These are phyloP conservation scores for Caenorhabditis sulstoni DNA, from an alignment of 2,888 invertebrate genomes.

Conservation along the genomic window DNA sequence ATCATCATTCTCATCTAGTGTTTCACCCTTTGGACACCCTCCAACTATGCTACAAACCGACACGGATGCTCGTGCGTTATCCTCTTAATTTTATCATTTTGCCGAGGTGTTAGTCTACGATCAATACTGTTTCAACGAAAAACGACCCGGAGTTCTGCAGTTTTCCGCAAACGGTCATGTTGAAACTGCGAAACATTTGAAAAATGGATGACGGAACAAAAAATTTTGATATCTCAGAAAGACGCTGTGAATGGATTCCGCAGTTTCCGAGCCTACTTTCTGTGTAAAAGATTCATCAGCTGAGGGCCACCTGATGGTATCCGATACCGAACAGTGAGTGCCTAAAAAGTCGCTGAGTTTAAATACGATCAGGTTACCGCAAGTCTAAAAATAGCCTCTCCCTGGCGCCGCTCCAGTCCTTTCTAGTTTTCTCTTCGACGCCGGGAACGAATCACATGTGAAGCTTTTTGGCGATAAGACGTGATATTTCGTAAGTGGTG, in stretches of 20 bases:
- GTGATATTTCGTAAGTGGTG: constrained; percentile 54
- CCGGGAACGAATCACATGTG: constrained; percentile 36
- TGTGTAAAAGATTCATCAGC: too few relatives aligned
- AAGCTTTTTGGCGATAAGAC: constrained; percentile 29
- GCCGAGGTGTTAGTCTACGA: constrained; percentile 27
- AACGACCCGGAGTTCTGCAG: constrained; percentile 9
- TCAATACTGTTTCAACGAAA: constrained; percentile 32
- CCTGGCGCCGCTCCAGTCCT: constrained; percentile 27
- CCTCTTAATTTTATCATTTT: constrained; percentile 36
- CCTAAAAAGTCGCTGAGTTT: too few relatives aligned
- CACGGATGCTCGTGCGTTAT: constrained; percentile 33
- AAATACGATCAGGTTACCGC: neutral
- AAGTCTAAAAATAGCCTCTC: constrained; percentile 16
- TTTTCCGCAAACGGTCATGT: neutral
- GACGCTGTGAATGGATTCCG: too few relatives aligned
- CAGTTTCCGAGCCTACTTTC: too few relatives aligned
- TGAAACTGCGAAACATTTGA: too few relatives aligned
- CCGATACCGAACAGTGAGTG: too few relatives aligned
- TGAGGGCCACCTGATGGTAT: too few relatives aligned
- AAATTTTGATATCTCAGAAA: neutral
- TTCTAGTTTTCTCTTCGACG: constrained; percentile 20
- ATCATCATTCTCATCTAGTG: constrained; percentile 16
- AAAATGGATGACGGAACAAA: too few relatives aligned
- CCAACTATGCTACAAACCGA: constrained; percentile 37
- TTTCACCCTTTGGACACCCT: constrained; percentile 36